Base-by-base conservation (phyloP, 2,888 invertebrate species). In the Achlya flavicornis region DNA sequence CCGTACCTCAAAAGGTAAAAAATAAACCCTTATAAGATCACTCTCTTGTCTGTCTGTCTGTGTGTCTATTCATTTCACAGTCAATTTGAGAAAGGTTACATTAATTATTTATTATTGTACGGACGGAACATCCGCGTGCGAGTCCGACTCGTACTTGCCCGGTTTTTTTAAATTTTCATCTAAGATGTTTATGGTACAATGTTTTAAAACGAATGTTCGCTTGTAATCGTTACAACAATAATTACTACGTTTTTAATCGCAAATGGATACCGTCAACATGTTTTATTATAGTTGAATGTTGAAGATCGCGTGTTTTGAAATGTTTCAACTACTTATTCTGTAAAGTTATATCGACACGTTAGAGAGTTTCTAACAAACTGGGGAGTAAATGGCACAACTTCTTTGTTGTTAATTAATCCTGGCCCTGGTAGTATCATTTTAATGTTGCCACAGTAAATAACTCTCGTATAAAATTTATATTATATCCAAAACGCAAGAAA, bases 281-380 rank as follows among this genome's bases (percentile, higher is more conserved):
- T 70, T 67, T 65, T 69, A 65, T 63, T 43, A 19, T 57, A 69
- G 72, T 71, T 66, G 63, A 69, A 67, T 71, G 64, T 74, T 72
- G 61, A 65, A 35, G 65, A 72, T 84, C 69, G 83, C 84, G 83
- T 84, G 84, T 64, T 76, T 69, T 70, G 63, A 72, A 75, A 74
- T 71, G 73, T 77, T 71, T 77, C 72, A 73, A 73, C 72, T 74
- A n/a, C n/a, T n/a, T n/a, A 76, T 72, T 76, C 68, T 58, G 16
- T 53, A 41, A 63, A 68, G 60, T 61, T 66, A 57, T 26, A 41
- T 60, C 60, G 60, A 43, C 41, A 43, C 60, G 46, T 46, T 43
- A 60, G 26, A 38, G 11, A 43, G 38, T 60, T 41, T 41, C 48
- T 61, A 59, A 43, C 48, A 66, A 64, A 53, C 57, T 57, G 19